Evolutionary conservation across 92 coral and sea anemone species (phyloP), one percentile per base, ranked within the genome.

Genomic region (Isaurus tuberculatus): DNA sequence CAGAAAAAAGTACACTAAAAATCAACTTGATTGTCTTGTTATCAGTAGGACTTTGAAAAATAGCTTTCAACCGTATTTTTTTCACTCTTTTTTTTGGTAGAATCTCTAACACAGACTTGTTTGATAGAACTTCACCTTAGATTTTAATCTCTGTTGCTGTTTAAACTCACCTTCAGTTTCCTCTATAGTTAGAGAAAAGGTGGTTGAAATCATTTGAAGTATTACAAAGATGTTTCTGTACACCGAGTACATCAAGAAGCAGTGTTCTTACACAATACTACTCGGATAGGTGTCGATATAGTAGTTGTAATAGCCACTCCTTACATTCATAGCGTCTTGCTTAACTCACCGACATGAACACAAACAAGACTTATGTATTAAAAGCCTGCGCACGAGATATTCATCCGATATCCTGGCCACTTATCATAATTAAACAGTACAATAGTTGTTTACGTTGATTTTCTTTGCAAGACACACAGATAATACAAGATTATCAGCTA

Each of bases 371-470:
- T 13, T 1, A 13, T 34, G 58, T 32, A 53, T 55, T 25, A 4
- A 33, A 57, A 14, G 33, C 58, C 11, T 34, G 51, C 6, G 36
- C 14, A 57, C 10, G 5, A 25, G 22, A 57, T 28, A 23, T 33
- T 10, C 20, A 77, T 15, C 14, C 20, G 28, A 49, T 14, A 17
- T 74, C 80, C 65, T 77, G 68, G 43, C 67, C 70, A 57, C 82
- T 77, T 77, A 37, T 58, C 32, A 23, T 34, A 34, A 55, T 15
- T 64, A 58, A 34, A 40, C 46, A 42, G 26, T 60, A 72, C 60
- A 74, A 74, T 57, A 34, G 36, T 42, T 25, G 51, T 60, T 36
- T 55, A 26, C 25, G 70, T 58, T 26, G 44, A 28, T 26, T 26
- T 53, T 6, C n/a, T 43, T 25, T 14, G 55, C 7, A 33, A 17